A percentile compares a stretch with the other conserved stretches of the same genome.
These are phyloP conservation scores for Calameuta pallipes DNA, from an alignment of 2,888 invertebrate genomes.

Conservation along the genomic window DNA sequence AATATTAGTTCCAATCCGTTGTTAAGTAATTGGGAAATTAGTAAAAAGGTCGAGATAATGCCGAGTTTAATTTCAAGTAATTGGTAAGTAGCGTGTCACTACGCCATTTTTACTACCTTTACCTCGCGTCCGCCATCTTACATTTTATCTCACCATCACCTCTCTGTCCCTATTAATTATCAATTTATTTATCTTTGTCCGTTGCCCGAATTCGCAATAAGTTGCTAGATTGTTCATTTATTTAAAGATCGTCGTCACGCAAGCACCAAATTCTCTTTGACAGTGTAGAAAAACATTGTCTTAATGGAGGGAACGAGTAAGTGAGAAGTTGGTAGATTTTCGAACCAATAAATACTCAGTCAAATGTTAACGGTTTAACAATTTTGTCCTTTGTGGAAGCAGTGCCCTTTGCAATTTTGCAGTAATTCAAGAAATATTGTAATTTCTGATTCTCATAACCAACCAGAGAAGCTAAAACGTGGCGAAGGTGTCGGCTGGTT, in stretches of 20 bases:
- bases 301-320: background rate
- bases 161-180: background rate
- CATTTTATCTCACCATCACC: constrained; percentile 25
- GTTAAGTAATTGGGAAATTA: constrained; percentile 62
- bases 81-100: constrained; percentile 69
- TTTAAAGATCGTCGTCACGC: background rate
- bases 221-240: background rate
- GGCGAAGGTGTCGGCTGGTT: background rate
- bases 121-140: constrained; percentile 44
- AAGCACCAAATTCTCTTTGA: background rate
- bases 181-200: background rate
- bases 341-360: background rate
- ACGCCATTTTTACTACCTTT: constrained; percentile 46
- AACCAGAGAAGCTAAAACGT: background rate
- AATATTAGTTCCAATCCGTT: constrained; percentile 59
- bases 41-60: constrained; percentile 68
- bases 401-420: background rate
- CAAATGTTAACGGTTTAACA: background rate
- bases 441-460: background rate
- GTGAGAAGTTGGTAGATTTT: background rate
- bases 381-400: background rate
- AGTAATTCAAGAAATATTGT: background rate
- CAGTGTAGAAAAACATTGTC: background rate
- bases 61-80: constrained; percentile 75
- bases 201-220: background rate